These are phyloP conservation scores for Cnemophilus loriae DNA, from an alignment of 2,113 vertebrate species.

Conservation along the genomic window DNA sequence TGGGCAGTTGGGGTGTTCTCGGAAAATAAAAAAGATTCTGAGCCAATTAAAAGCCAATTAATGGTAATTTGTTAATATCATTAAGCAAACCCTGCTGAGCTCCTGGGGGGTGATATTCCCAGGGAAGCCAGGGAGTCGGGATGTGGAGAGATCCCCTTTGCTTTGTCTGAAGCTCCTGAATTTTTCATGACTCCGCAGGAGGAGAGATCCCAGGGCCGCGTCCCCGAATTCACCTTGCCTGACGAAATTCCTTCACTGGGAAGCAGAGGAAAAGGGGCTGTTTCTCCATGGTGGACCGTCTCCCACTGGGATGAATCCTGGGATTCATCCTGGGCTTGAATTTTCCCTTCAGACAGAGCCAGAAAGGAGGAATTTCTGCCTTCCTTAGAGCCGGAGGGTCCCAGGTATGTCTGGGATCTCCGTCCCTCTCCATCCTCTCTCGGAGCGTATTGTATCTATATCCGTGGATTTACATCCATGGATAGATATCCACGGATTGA, in stretches of 20 bases:
- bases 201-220: neutral
- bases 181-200: neutral
- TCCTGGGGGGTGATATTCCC: neutral
- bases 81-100: neutral
- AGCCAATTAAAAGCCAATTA: neutral
- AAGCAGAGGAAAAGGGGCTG: neutral
- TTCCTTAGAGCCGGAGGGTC: neutral
- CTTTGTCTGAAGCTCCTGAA: neutral
- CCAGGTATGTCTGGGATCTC: neutral
- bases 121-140: neutral
- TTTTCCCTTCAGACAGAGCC: neutral
- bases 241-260: neutral
- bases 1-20: neutral
- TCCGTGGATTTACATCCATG: no score
- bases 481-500: fast-evolving
- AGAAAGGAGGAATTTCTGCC: neutral
- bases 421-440: neutral
- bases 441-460: fast-evolving
- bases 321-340: neutral
- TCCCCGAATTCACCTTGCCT: neutral
- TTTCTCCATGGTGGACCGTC: neutral
- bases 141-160: neutral
- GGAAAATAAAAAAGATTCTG: neutral
- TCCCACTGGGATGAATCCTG: neutral
- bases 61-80: neutral